A percentile compares a stretch with the other conserved stretches of the same genome.
Evolutionary conservation across 2,888 invertebrate genomes (phyloP).

Genomic region (Drosophila algonquin): DNA sequence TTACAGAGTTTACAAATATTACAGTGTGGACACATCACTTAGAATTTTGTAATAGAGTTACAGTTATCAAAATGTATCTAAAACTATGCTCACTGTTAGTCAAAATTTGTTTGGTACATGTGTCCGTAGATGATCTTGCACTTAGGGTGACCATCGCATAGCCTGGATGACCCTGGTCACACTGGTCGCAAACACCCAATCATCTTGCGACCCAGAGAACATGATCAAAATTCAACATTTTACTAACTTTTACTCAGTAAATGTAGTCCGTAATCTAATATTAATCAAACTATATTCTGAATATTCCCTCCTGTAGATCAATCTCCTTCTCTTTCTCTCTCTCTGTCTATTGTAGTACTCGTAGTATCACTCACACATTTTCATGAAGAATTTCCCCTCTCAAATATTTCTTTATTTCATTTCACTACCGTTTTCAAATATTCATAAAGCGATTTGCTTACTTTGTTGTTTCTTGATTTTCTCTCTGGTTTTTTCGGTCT

Average conservation of each 20-base stretch:
- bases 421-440: slow-evolving; percentile 34
- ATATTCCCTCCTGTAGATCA: neutral
- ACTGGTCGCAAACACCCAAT: neutral
- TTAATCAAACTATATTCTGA: neutral
- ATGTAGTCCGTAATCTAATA: neutral
- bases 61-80: too few species aligned
- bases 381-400: slow-evolving; percentile 14
- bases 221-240: neutral
- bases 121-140: too few species aligned
- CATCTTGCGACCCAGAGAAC: too few species aligned
- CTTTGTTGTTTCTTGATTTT: slow-evolving; percentile 24
- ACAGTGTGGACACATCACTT: too few species aligned
- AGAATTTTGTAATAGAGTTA: too few species aligned
- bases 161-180: neutral
- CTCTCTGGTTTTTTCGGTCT: slow-evolving; percentile 20
- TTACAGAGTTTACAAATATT: too few species aligned
- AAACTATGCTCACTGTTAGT: too few species aligned
- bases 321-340: neutral
- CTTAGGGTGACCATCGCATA: too few species aligned
- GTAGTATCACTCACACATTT: neutral
- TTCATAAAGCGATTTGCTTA: slow-evolving; percentile 48
- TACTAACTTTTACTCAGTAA: neutral
- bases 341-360: neutral
- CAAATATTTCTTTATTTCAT: slow-evolving; percentile 34
- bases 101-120: too few species aligned